Percentiles rank a stretch among this genome's conserved stretches.
phyloP scores from a whole-genome alignment of 2,797 vertebrate genomes.

The Pelochelys cantorii region DNA sequence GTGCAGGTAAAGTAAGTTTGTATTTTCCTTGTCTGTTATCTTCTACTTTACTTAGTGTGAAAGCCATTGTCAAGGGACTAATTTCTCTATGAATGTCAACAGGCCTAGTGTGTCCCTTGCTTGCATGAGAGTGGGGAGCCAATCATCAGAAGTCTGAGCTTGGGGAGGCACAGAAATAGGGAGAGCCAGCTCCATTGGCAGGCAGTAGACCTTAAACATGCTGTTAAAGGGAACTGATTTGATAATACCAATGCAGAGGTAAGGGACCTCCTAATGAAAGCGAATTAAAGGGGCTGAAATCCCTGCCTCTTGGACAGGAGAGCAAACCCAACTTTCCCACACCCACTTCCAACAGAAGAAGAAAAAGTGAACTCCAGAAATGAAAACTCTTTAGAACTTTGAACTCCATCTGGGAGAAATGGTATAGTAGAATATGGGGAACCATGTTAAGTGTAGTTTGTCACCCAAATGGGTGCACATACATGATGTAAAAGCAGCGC shows the following conservation, averaged over 20 bases:
- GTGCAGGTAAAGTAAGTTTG: not conserved
- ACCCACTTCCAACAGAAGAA: not conserved
- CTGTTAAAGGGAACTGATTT: not conserved
- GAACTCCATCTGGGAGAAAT: too few relatives aligned
- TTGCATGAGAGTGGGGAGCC: not conserved
- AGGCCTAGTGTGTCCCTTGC: fast-evolving
- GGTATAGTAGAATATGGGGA: not conserved
- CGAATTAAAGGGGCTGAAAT: not conserved
- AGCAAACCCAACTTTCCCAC: not conserved
- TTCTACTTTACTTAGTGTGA: not conserved
- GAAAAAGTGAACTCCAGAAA: constrained; percentile 2
- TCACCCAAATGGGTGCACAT: not conserved
- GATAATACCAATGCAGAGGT: not conserved
- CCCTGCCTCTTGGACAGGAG: not conserved
- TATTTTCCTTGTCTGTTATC: not conserved
- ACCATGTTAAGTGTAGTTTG: not conserved
- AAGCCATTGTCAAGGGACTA: not conserved
- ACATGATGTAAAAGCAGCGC: not conserved
- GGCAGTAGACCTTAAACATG: not conserved
- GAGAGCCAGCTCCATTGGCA: not conserved
- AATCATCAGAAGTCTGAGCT: not conserved
- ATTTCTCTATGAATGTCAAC: not conserved
- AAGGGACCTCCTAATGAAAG: not conserved
- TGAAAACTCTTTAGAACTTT: constrained; percentile 1
- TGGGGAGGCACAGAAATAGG: not conserved